Evolutionary conservation across 2,113 vertebrate species (phyloP).

Genomic region (Ochotona princeps): DNA sequence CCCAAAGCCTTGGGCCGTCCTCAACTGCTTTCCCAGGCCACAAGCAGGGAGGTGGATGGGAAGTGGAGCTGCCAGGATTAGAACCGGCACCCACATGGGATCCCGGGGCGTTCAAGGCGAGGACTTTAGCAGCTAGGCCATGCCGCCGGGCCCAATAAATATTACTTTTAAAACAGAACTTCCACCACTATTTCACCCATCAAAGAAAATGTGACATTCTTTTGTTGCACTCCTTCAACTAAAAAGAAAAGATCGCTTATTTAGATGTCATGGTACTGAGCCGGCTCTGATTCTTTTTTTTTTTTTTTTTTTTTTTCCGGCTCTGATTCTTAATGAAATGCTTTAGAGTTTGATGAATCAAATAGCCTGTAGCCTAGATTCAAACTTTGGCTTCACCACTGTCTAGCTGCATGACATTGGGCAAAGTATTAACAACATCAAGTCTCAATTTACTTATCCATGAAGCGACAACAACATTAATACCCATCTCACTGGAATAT

Average conservation of each 20-base stretch:
- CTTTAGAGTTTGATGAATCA: background rate
- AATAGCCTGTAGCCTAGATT: background rate
- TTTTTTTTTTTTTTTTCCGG: no score
- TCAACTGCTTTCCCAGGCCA: no score
- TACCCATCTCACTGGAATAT: background rate
- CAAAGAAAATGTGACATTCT: background rate
- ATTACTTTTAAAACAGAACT: background rate
- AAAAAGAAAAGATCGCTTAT: background rate
- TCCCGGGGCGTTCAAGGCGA: no score
- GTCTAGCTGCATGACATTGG: background rate
- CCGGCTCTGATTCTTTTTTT: background rate
- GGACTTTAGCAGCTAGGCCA: no score
- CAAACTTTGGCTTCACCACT: background rate
- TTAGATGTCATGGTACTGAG: background rate
- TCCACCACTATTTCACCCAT: background rate
- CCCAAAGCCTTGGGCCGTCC: no score
- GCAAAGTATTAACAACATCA: background rate
- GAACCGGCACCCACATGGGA: no score
- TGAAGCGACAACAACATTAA: background rate
- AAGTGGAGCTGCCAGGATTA: no score
- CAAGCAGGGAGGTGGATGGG: no score
- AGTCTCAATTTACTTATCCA: background rate
- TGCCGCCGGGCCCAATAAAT: no score
- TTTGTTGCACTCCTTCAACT: background rate
- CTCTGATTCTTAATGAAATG: slow-evolving; percentile 11